Conservation (phyloP, 2,113 vertebrate genomes). For the Cinclus mexicanus region DNA sequence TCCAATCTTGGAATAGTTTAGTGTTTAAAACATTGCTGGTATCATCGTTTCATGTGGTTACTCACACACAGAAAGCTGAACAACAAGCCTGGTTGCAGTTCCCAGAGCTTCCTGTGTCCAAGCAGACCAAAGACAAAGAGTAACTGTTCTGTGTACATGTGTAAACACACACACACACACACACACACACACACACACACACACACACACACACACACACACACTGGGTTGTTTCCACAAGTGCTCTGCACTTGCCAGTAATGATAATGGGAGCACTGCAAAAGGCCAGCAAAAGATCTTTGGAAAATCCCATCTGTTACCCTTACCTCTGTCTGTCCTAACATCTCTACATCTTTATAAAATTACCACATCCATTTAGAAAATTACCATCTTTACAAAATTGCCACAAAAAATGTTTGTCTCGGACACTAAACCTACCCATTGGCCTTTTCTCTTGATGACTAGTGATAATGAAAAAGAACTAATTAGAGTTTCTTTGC, state of each 20-base stretch:
- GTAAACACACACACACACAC: too few relatives aligned
- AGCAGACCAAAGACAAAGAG: not conserved
- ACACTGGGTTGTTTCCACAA: not conserved
- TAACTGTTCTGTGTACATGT: rapidly evolving
- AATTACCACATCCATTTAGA: too few relatives aligned
- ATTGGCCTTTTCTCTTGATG: slow-evolving; percentile 7
- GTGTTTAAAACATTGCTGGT: not conserved
- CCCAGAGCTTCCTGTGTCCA: not conserved
- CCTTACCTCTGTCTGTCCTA: not conserved
- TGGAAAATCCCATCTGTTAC: not conserved
- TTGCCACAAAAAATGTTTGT: not conserved
- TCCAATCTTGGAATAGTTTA: not conserved
- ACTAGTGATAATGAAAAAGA: slow-evolving; percentile 10
- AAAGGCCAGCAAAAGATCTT: not conserved
- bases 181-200: not conserved
- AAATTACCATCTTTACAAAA: not conserved
- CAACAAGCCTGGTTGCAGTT: not conserved
- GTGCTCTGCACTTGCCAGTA: not conserved
- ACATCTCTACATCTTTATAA: not conserved
- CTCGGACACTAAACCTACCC: not conserved
- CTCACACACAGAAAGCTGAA: not conserved
- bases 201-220: not conserved
- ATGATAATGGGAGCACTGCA: not conserved
- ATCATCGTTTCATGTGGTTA: not conserved
- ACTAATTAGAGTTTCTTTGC: slow-evolving; percentile 13